Base-by-base conservation (phyloP, 2,113 vertebrate species). In the Vimba vimba region DNA sequence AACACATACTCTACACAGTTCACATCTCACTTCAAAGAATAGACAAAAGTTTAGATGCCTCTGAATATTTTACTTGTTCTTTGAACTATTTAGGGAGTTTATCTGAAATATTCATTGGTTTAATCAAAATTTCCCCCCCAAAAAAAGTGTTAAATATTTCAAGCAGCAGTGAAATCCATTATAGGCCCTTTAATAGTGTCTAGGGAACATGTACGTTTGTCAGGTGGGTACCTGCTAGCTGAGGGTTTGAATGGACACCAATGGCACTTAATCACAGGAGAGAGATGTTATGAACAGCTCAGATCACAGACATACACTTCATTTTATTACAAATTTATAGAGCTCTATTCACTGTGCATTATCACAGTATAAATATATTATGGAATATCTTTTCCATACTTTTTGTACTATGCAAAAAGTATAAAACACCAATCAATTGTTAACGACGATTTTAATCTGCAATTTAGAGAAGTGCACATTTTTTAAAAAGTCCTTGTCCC, bases 61-160 rank as follows among this genome's bases (percentile, higher is more conserved):
- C 77, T 87, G 66, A 89, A 89, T 91, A 87, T 90, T 89, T 90
- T 52, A 91, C 77, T 89, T 88, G 66, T 87, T 90, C 85, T 84
- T 82, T 89, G 83, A 87, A 89, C 87, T 91, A 90, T 91, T 91
- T 89, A 87, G 90, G 87, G 88, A 75, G 25, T 79, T 75, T 81
- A 59, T 89, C 87, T 92, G 84, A 92, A 93, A 91, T 88, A 91
- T 91, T 91, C 82, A 93, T 88, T 30, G 13, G 82, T 85, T 88
- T 89, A 90, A 92, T 93, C 87, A 93, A 92, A 93, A 88, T 88
- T 90, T 90, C 55, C 39, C 39, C 39, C 39, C 39, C 6, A 27
- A 66, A 79, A 27, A 90, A 89, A 86, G 74, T 76, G n/a, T 4
- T 91, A 85, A 93, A 92, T 92, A 91, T 93, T 91, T 90, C 71